Conservation (phyloP, 2,113 vertebrate species). For the Percina caprodes region DNA sequence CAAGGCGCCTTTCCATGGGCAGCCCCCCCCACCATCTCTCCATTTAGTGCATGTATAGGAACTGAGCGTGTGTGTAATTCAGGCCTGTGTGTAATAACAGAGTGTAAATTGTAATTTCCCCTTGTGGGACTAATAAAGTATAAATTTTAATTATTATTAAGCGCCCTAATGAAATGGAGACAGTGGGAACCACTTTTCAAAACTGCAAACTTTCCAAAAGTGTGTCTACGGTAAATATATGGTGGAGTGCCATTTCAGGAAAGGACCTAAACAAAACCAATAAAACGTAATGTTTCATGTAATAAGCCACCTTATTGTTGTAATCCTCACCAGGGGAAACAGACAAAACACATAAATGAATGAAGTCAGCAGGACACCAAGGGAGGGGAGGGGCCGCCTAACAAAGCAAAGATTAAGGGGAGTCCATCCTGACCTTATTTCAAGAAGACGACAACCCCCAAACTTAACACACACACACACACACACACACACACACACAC, state of each 20-base stretch:
- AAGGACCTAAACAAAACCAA: conserved; percentile 3
- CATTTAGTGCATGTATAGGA: no score
- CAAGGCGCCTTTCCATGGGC: no score
- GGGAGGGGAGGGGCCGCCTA: conserved; percentile 55
- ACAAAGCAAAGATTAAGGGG: conserved; percentile 80
- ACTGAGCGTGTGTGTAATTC: no score
- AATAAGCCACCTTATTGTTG: conserved; percentile 22
- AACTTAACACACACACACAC: background rate
- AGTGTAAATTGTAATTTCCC: no score
- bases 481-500: conserved; percentile 33
- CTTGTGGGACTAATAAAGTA: no score
- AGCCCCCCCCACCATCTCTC: no score
- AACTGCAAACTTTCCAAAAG: background rate
- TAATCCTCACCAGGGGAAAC: conserved; percentile 39
- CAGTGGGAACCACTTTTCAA: background rate
- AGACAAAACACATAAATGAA: conserved; percentile 47
- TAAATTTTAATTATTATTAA: background rate
- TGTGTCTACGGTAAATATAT: background rate
- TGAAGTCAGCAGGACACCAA: conserved; percentile 40
- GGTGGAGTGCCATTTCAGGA: background rate
- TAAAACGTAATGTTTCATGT: background rate
- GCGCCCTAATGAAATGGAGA: background rate
- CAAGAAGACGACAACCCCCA: conserved; percentile 6
- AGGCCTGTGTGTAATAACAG: no score
- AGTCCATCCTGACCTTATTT: conserved; percentile 65